These are phyloP conservation scores for Chaetorhynchus papuensis DNA, from an alignment of 2,113 vertebrate genomes.

Conservation along the genomic window DNA sequence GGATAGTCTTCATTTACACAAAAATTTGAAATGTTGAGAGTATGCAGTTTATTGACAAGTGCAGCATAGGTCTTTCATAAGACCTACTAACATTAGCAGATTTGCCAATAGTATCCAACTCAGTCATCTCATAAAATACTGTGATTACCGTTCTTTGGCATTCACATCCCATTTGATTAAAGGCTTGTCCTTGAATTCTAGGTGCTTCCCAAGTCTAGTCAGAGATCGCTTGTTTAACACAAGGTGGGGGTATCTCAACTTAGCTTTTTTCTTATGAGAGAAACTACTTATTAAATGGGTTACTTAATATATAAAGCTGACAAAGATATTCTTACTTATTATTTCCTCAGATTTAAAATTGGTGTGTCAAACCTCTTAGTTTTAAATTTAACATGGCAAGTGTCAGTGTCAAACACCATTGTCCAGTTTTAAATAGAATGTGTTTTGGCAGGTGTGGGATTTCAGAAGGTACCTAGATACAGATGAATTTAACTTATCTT, in stretches of 20 bases:
- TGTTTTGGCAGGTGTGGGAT: neutral
- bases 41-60: neutral
- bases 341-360: neutral
- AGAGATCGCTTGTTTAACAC: neutral
- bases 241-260: neutral
- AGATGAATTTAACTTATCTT: neutral
- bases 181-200: neutral
- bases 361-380: neutral
- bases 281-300: neutral
- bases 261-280: neutral
- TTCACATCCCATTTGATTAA: neutral
- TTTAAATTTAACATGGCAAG: neutral
- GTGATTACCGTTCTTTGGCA: neutral
- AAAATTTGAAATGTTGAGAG: neutral
- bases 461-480: neutral
- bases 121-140: neutral
- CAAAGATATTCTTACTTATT: neutral
- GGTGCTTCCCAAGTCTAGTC: neutral
- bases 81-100: neutral
- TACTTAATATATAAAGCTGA: neutral
- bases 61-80: neutral
- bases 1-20: neutral
- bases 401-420: neutral
- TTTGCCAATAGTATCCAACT: neutral
- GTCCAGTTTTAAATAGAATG: neutral